phyloP scores from a whole-genome alignment of 2,113 vertebrate species.

The Hirundichthys speculiger region DNA sequence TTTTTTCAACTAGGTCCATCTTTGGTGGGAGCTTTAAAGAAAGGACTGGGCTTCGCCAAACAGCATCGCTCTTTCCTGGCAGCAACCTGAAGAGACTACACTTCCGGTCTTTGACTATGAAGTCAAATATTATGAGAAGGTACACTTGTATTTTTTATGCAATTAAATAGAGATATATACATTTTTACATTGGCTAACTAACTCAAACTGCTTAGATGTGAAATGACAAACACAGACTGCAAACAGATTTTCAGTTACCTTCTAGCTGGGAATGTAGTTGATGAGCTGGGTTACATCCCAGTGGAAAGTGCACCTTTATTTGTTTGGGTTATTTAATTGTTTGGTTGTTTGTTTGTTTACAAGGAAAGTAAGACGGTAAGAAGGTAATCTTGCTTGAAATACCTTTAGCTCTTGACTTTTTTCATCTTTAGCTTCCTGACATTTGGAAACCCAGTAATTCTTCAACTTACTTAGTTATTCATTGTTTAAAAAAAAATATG shows the following conservation, averaged over 20 bases:
- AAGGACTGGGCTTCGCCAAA: constrained; percentile 98
- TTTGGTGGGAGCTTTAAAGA: constrained; percentile 90
- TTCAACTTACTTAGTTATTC: background rate
- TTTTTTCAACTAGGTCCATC: constrained; percentile 87
- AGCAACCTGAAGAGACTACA: constrained; percentile 87
- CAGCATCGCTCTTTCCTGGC: constrained; percentile 97
- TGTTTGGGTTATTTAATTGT: too few relatives aligned
- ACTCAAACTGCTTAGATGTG: too few relatives aligned
- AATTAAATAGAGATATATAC: background rate
- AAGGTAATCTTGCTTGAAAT: too few relatives aligned
- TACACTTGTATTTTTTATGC: constrained; percentile 47
- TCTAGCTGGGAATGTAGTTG: too few relatives aligned
- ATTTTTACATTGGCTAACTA: too few relatives aligned
- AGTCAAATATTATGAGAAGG: constrained; percentile 99
- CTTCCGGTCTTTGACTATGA: constrained; percentile 93
- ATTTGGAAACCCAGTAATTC: background rate
- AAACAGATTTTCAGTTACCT: too few relatives aligned
- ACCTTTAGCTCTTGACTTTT: too few relatives aligned
- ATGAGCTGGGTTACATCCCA: too few relatives aligned
- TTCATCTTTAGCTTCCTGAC: background rate
- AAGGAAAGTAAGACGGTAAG: too few relatives aligned
- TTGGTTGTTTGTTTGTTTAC: too few relatives aligned
- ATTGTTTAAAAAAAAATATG: constrained; percentile 4
- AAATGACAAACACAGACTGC: too few relatives aligned
- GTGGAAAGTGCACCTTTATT: too few relatives aligned